Evolutionary conservation across 2,888 invertebrate genomes (phyloP).

Genomic region (Chydorus sphaericus): DNA sequence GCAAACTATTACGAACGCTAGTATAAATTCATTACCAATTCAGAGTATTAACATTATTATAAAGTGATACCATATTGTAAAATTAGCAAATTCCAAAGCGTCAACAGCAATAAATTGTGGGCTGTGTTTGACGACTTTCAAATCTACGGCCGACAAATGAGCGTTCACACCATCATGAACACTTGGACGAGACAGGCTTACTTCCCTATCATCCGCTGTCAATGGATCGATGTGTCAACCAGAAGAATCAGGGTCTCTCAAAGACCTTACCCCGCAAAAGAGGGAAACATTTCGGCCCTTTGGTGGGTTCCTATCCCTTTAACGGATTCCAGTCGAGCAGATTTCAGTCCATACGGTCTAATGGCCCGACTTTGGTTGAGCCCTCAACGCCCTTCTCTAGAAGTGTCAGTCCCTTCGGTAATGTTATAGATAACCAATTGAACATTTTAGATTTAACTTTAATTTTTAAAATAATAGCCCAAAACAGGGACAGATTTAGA

Average conservation of each 20-base stretch:
- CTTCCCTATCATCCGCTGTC: neutral
- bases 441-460: too few relatives aligned
- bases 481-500: too few relatives aligned
- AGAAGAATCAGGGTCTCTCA: neutral
- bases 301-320: neutral
- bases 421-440: too few relatives aligned
- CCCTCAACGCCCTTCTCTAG: neutral
- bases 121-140: neutral
- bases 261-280: neutral
- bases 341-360: neutral
- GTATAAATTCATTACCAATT: too few relatives aligned
- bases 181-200: neutral
- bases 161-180: neutral
- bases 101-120: neutral
- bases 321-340: neutral
- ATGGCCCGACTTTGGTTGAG: neutral
- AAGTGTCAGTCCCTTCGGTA: neutral
- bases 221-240: too few relatives aligned
- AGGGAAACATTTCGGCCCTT: neutral
- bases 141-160: neutral
- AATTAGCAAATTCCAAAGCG: constrained; percentile 2
- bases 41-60: too few relatives aligned
- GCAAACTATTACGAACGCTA: neutral
- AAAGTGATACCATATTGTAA: too few relatives aligned
- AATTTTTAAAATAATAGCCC: too few relatives aligned